Base-by-base conservation (phyloP, 2,797 vertebrate species). In the Amblyraja radiata region DNA sequence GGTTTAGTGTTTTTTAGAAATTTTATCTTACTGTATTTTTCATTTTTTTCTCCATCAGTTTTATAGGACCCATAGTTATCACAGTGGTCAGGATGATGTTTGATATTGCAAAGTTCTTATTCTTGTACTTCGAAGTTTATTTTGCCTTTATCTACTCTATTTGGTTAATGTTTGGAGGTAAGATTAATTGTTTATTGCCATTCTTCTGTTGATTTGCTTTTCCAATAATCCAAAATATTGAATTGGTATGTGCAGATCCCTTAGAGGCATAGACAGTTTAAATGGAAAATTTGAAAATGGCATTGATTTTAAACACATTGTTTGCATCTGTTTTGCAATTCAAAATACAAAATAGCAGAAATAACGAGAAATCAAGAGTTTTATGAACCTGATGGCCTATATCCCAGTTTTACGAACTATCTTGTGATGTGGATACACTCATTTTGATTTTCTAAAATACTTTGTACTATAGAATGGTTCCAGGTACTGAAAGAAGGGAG, bases 151-250 rank as follows among this genome's bases (percentile, higher is more conserved):
- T 95, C 93, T 97, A 96, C 94, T 95, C 96, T 92, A 97, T 96
- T 95, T 97, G 96, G 96, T 96, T 97, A 93, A 95, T 97, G 83
- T 97, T 97, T 77, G 96, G 96, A 96, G 96, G 96, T 97, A 93
- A 88, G 90, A 28, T 80, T 80, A 93, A 36, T 88, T 65, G 32
- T 36, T 8, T 32, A 36, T 71, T 39, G n/a, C 36, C n/a, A n/a
- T 93, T 61, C 36, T 28, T 65, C 36, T 79, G 25, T 93, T 78
- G 46, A 32, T 65, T 58, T 80, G 11, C 28, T 93, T 61, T 32
- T 39, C 65, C n/a, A 63, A 65, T 93, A 84, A 65, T 93, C 79
- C 58, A 79, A 93, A 28, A n/a, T 80, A 16, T 32, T 32, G 61
- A 65, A 36, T 65, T 18, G 32, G 61, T n/a, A 65, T 65, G n/a